Evolutionary conservation across 2,888 invertebrate species (phyloP), one percentile per base, ranked within the genome.

Genomic region (Odontomyia ornata): DNA sequence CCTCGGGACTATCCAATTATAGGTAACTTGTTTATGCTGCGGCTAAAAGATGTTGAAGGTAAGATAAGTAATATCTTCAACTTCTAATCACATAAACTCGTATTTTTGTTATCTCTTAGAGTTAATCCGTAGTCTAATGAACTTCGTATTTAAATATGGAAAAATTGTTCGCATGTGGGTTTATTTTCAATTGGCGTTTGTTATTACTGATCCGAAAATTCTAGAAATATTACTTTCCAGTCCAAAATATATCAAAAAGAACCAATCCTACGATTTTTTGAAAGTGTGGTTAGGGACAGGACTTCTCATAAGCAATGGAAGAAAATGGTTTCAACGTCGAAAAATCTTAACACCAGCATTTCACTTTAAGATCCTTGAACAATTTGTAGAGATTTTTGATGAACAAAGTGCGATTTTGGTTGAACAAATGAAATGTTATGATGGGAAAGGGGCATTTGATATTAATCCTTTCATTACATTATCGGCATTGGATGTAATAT

Each of bases 291-390:
- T 81, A 21, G 81, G 81, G 1, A 76, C 78, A 23, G 80, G 80
- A 27, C 56, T 80, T 36, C 76, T 80, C 0, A 25, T 79, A 7
- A 80, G 80, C n/a, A 75, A 71, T 28, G 80, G 80, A 4, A 36
- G 65, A 0, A 89, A 89, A 86, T 93, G 93, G 93, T 88, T 88
- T 80, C 85, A 85, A 0, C 88, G 91, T 65, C 87, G 93, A 30
- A 92, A 91, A 84, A 88, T 93, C 78, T 83, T 93, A 78, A 93
- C 93, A 0, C 93, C 93, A 1, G 90, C 93, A 0, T 93, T 93
- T 84, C 93, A 93, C 83, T 93, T 93, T 83, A 91, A 91, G 82
- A 92, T 93, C 78, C 84, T 93, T 60, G 91, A 92, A 82, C 89
- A 91, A 80, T 93, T 92, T 83, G 83, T 91, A 18, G 89, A 90